Evolutionary conservation across 2,113 vertebrate species (phyloP), one percentile per base, ranked within the genome.

Genomic region (Campylorhamphus procurvoides): DNA sequence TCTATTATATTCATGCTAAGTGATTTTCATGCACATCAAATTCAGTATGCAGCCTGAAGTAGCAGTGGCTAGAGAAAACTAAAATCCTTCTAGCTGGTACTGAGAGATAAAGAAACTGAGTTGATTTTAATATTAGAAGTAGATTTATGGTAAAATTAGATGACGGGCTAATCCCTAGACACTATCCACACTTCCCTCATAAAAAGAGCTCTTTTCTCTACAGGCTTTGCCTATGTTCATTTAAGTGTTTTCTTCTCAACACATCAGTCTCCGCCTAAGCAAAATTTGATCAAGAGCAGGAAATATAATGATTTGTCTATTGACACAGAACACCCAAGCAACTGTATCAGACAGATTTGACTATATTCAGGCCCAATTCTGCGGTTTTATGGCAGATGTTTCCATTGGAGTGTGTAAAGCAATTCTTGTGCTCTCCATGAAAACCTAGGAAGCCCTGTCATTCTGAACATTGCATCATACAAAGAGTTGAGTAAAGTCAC

Each of bases 1-100:
- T 93, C 82, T 96, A 81, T 95, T 96, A 92, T 96, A 94, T 92
- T 97, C 73, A 90, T 95, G 92, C 47, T 84, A 96, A 96, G 75
- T 95, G 60, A 97, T 95, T 96, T 97, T 91, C 82, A 95, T 95
- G 95, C 71, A 86, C 80, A 94, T 96, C 87, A 84, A 31, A 92
- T 96, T 97, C 62, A 75, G 69, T 56, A 69, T 55, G 78, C 49
- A 84, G 71, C 47, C 64, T 93, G 89, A 94, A 94, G 89, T 62
- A 93, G 33, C 50, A 66, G 13, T 80, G 71, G 58, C 90, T 86
- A 75, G 62, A 87, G 67, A 94, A 97, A 95, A 89, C 35, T 74
- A 44, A 86, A 97, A 82, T 95, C 69, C 87, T 93, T 53, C 73
- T 94, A 77, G 62, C 71, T 94, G 62, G 29, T 96, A 69, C 42